These are phyloP conservation scores for Caligus rogercresseyi DNA, from an alignment of 1,140 invertebrate genomes.

Conservation along the genomic window DNA sequence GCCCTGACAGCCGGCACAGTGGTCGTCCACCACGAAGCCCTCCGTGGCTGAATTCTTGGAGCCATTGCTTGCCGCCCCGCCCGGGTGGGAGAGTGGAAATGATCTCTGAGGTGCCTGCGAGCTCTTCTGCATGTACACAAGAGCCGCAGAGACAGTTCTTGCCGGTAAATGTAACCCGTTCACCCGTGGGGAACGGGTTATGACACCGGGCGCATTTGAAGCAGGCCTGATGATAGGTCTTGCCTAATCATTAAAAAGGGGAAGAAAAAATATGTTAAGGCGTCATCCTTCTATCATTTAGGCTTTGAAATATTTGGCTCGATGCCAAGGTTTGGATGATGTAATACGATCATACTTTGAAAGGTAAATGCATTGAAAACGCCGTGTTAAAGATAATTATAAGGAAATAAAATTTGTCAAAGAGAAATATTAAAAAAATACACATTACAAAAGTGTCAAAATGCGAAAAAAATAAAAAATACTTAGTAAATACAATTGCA, in stretches of 20 bases:
- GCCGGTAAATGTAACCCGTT: conserved; percentile 65
- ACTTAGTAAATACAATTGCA: too few species aligned
- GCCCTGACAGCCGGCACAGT: conserved; percentile 75
- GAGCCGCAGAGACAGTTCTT: conserved; percentile 67
- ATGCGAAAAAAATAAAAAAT: too few species aligned
- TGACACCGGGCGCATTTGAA: conserved; percentile 73
- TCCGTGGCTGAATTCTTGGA: background rate
- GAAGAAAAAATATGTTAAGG: too few species aligned
- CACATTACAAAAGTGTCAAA: too few species aligned
- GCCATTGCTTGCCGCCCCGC: background rate
- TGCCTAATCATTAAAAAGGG: conserved; percentile 31
- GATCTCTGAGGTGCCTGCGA: conserved; percentile 22
- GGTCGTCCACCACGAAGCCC: conserved; percentile 25
- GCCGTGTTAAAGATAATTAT: too few species aligned
- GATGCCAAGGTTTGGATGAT: too few species aligned
- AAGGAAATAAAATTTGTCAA: too few species aligned
- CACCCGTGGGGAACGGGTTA: conserved; percentile 45
- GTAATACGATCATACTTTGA: too few species aligned
- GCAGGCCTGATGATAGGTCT: conserved; percentile 82
- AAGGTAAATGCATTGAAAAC: too few species aligned
- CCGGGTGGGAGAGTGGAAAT: conserved; percentile 6
- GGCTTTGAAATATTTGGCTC: too few species aligned
- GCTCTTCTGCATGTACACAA: conserved; percentile 41
- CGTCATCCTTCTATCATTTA: too few species aligned
- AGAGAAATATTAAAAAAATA: too few species aligned